phyloP scores from a whole-genome alignment of 2,888 invertebrate species.

The Euclidia mi region DNA sequence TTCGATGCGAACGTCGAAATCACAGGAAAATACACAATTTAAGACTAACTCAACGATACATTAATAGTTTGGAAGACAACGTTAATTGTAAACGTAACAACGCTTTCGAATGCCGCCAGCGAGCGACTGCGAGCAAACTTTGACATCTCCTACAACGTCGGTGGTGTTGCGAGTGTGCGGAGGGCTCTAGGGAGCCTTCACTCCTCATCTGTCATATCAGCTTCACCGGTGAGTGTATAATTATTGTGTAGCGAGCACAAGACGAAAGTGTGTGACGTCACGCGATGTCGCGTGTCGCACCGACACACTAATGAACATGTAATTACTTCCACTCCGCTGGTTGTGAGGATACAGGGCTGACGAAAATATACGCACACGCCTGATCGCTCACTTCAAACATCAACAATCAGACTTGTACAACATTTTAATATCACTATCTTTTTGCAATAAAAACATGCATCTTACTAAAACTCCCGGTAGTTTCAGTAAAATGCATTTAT shows the following conservation, averaged over 20 bases:
- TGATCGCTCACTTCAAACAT: too few species aligned
- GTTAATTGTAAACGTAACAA: too few species aligned
- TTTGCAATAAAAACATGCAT: too few species aligned
- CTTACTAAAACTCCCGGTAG: too few species aligned
- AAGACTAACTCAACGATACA: too few species aligned
- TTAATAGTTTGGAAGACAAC: too few species aligned
- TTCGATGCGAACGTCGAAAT: too few species aligned
- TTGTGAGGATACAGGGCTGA: conserved; percentile 67
- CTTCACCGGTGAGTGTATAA: conserved; percentile 63
- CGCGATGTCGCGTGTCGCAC: conserved; percentile 82
- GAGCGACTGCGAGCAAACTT: background rate
- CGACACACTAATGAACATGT: conserved; percentile 82
- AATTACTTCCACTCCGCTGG: conserved; percentile 78
- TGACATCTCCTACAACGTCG: too few species aligned
- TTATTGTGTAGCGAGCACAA: conserved; percentile 71
- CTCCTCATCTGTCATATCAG: conserved; percentile 62
- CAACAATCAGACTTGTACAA: too few species aligned
- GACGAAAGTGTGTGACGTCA: conserved; percentile 66
- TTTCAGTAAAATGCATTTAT: too few species aligned
- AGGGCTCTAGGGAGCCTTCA: conserved; percentile 8
- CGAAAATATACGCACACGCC: conserved; percentile 8
- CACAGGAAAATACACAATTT: too few species aligned
- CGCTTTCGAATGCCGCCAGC: conserved; percentile 3
- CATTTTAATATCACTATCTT: too few species aligned
- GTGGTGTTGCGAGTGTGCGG: conserved; percentile 2